A percentile compares a stretch with the other conserved stretches of the same genome.
phyloP scores from a whole-genome alignment of 2,113 vertebrate genomes.

The Romanogobio albipinnatus region DNA sequence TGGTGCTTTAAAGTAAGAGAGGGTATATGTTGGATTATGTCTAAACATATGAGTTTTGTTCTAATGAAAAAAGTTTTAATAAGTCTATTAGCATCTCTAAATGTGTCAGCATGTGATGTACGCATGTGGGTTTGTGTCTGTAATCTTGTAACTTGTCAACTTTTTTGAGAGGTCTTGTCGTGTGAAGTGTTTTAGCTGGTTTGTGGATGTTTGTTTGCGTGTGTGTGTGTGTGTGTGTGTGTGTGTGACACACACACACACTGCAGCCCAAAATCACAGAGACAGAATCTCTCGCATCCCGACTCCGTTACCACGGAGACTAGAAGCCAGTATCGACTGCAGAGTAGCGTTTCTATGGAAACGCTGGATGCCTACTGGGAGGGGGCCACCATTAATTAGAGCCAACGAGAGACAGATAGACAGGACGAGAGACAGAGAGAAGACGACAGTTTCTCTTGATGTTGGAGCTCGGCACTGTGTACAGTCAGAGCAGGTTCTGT shows the following conservation, averaged over 20 bases:
- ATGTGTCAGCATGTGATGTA: neutral
- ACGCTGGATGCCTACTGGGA: constrained; percentile 48
- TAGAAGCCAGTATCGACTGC: constrained; percentile 47
- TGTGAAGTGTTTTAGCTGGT: neutral
- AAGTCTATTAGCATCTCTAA: neutral
- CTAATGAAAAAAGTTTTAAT: neutral
- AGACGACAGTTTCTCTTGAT: neutral
- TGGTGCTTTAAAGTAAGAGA: neutral
- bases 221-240: neutral
- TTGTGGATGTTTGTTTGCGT: neutral
- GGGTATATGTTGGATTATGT: neutral
- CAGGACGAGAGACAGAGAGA: neutral
- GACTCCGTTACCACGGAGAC: constrained; percentile 53
- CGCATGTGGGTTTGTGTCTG: neutral
- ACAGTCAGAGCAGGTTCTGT: constrained; percentile 30
- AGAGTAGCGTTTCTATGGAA: constrained; percentile 54
- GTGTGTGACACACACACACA: neutral
- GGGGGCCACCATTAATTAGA: constrained; percentile 53
- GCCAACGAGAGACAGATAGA: constrained; percentile 45
- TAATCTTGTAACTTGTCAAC: neutral
- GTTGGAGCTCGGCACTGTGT: neutral
- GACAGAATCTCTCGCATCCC: constrained; percentile 42
- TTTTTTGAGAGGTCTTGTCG: neutral
- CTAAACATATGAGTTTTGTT: neutral
- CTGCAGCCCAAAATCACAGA: constrained; percentile 48